Base-by-base conservation (phyloP, 2,888 invertebrate genomes). In the Microctonus hyperodae region DNA sequence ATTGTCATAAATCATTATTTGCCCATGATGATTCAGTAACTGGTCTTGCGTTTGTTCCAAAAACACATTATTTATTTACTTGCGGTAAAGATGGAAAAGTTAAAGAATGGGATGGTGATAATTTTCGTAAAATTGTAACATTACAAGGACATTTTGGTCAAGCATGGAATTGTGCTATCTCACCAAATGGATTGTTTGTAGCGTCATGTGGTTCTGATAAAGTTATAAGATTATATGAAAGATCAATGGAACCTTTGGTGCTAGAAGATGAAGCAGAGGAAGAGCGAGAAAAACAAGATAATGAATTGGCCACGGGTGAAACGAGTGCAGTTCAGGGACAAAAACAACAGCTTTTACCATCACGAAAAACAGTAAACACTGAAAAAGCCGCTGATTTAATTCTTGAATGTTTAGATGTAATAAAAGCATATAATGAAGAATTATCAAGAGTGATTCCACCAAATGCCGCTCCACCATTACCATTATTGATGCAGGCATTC, bases 91-190 rank as follows among this genome's bases (percentile, higher is more conserved):
- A 99, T 83, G 96, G 96, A 0, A 92, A 91, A 80, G 87, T 99
- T 1, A 98, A 97, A 83, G 92, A 98, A 81, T 99, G 99, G 98
- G 98, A 99, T 84, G 97, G 90, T 0, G 97, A 97, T 83, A 91
- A 88, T 56, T 98, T 93, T 80, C 90, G 95, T 71, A 93, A 95
- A 84, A 95, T 99, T 70, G 88, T 94, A n/a, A 94, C 94, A 0
- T 84, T 97, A 28, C 88, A 92, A 85, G 94, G 94, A 1, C 97
- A 97, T 83, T 88, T 89, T 72, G 95, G 93, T 1, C 92, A 92
- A 83, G 91, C 94, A 1, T 90, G 91, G 87, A 85, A 87, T 70
- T 81, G 97, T 74, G 86, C 90, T 0, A 90, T 96, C 48, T 94
- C 94, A 74, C 90, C 93, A 0, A 94, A 91, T 83, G 97, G 96